Base-by-base conservation (phyloP, 2,888 invertebrate species). In the Baccha elongata region DNA sequence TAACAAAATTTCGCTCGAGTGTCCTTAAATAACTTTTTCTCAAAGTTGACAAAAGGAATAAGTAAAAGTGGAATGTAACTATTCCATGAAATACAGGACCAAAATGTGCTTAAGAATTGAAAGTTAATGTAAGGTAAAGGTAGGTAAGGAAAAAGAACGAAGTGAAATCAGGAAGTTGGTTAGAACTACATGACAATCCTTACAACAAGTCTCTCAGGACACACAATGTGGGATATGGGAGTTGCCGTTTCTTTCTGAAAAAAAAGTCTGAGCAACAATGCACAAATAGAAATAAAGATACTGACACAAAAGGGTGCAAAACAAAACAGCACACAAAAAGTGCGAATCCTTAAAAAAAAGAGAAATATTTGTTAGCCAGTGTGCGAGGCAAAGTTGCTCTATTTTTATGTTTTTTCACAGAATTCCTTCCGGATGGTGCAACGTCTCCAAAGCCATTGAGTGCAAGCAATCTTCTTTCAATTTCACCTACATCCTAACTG, bases 1-100 rank as follows among this genome's bases (percentile, higher is more conserved):
- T 48, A 71, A 76, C 55, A 62, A 76, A 83, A 76, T 21, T 72
- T 67, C 53, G 42, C 67, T 62, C 23, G 40, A 76, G 81, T 68
- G 52, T 76, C 67, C 48, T 68, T 29, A 67, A 53, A 75, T 65
- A 40, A 76, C 62, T 76, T 62, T 32, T 29, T 32, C 23, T 29
- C 15, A 19, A 29, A 42, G 26, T 50, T 21, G 29, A 8, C 23
- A 60, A 23, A n/a, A 55, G 3, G 11, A 17, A 46, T 4, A 17
- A 17, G 29, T 23, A 4, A 23, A 23, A 5, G 23, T 4, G 3
- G 23, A 23, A 23, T 23, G 23, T 23, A 23, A 3, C 17, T 19
- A 42, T 60, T 26, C 50, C 42, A 50, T 19, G 44, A 68, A 80
- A 50, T 75, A 48, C 52, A 71, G 17, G 42, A 60, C 58, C 26